Conservation (phyloP, 2,888 invertebrate genomes). For the Apamea monoglypha region DNA sequence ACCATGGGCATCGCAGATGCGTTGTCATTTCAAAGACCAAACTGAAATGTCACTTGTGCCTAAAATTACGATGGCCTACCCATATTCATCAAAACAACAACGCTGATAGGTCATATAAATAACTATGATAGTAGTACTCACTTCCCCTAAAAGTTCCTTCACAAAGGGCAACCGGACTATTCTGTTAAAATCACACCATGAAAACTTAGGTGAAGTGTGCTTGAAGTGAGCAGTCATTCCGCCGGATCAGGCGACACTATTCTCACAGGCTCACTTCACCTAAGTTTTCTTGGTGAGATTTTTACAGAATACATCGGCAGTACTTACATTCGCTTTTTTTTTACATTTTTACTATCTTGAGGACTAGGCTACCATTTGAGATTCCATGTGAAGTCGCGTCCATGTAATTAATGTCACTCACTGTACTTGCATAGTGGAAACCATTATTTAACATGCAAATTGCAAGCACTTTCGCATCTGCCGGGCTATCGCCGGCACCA, state of each 20-base stretch:
- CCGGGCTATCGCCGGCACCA: conserved; percentile 39
- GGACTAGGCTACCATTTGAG: neutral
- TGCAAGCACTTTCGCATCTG: conserved; percentile 37
- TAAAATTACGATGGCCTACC: neutral
- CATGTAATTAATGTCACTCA: neutral
- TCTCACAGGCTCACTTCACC: neutral
- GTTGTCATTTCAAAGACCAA: neutral
- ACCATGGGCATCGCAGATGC: neutral
- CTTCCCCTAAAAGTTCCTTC: neutral
- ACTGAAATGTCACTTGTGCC: neutral
- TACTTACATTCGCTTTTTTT: too few relatives aligned
- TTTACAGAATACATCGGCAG: too few relatives aligned
- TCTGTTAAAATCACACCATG: neutral
- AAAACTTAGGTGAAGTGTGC: neutral
- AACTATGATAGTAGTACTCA: neutral
- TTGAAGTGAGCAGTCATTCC: neutral
- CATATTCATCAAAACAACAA: neutral
- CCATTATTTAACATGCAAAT: conserved; percentile 63
- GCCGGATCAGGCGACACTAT: neutral
- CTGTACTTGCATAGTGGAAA: neutral
- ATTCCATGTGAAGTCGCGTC: neutral
- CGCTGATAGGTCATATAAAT: neutral
- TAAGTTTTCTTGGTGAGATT: too few relatives aligned
- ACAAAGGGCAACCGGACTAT: neutral
- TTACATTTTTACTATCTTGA: too few relatives aligned